Evolutionary conservation across 2,888 invertebrate species (phyloP).

Genomic region (Aleiodes leptofemur): DNA sequence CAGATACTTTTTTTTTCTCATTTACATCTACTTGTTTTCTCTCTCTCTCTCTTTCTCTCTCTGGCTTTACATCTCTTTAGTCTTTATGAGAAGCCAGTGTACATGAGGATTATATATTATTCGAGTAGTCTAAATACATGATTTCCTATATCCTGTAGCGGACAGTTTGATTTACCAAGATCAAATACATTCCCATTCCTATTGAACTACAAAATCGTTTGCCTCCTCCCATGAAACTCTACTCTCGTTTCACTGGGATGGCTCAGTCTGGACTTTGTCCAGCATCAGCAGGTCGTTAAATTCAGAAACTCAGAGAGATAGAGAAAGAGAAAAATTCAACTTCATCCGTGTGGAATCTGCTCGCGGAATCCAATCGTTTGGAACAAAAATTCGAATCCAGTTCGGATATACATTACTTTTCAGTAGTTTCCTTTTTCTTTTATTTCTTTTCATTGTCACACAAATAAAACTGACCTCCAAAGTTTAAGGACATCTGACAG

Average conservation of each 20-base stretch:
- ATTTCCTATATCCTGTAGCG: background rate
- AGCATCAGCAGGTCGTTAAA: constrained; percentile 31
- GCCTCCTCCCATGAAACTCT: too few species aligned
- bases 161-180: constrained; percentile 32
- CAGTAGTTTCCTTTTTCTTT: background rate
- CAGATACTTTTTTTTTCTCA: too few species aligned
- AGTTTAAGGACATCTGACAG: background rate
- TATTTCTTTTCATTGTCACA: background rate
- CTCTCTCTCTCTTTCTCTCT: too few species aligned
- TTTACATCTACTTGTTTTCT: too few species aligned
- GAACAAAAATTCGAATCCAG: constrained; percentile 22
- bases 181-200: constrained; percentile 19
- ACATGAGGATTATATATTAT: constrained; percentile 5
- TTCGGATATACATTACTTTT: constrained; percentile 5
- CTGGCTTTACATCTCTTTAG: background rate
- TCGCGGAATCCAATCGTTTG: constrained; percentile 24
- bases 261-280: constrained; percentile 29
- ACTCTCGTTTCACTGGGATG: background rate
- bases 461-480: background rate
- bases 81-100: background rate
- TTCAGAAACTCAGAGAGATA: constrained; percentile 12
- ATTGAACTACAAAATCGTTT: too few species aligned
- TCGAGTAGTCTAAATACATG: constrained; percentile 10
- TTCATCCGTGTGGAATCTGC: background rate
- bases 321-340: constrained; percentile 2